Base-by-base conservation (phyloP, 1,140 invertebrate genomes). In the Listronotus bonariensis region DNA sequence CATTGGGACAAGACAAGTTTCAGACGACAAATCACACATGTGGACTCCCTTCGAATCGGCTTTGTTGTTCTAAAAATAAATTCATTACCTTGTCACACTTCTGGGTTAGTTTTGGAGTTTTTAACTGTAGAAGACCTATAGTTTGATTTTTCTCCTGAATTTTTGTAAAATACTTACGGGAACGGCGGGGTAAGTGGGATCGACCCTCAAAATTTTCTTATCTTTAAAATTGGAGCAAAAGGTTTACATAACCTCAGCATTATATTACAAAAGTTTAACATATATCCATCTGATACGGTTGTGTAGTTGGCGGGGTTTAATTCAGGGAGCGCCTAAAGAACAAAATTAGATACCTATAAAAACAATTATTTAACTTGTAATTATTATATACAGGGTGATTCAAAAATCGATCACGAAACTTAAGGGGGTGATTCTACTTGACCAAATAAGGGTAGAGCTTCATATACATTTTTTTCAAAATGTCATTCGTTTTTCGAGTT, bases 171-270 rank as follows among this genome's bases (percentile, higher is more conserved):
- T 36, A 81, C 80, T 81, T 75, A 89, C 88, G 69, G 82, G 72
- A 4, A 86, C 87, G 46, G 87, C 86, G 78, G 89, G 90, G 79
- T 96, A 96, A 6, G 91, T 93, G 15, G 93, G 93, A 83, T 96
- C 93, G 58, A 97, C 90, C 81, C 91, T 91, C 0, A 95, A 82
- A 17, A 94, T 82, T 80, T 90, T 93, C 2, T 79, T 77, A 67
- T 87, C 85, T 63, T 85, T 82, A 36, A 83, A 75, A 57, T 82
- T 79, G 40, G 82, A 79, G 65, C 86, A 88, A 77, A 95, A 8
- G 95, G 95, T 66, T 91, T 84, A 77, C 92, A 95, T 0, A 97
- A 81, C 49, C 88, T 85, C 18, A 96, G 79, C 32, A 97, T 74
- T 4, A 97, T 86, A 52, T 86, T 86, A 66, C 86, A 86, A 9